These are phyloP conservation scores for Paraescarpia echinospica DNA, from an alignment of 1,140 invertebrate species.

Conservation along the genomic window DNA sequence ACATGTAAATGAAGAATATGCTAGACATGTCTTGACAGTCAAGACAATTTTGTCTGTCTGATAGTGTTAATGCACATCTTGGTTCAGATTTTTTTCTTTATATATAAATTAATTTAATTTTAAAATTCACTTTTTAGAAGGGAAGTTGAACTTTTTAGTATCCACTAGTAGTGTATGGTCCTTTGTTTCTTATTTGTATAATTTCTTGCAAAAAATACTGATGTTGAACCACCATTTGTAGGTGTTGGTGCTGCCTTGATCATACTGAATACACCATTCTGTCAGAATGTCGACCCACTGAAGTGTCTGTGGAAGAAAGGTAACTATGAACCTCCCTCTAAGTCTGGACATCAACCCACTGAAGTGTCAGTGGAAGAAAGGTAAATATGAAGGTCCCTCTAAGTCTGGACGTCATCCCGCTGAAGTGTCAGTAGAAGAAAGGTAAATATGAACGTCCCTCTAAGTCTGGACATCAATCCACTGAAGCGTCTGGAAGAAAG, in stretches of 20 bases:
- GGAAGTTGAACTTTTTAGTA: no score
- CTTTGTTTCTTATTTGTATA: no score
- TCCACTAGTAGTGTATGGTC: no score
- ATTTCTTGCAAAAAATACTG: no score
- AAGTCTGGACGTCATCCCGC: neutral
- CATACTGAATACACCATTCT: neutral
- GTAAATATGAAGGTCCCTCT: neutral
- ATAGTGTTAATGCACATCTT: no score
- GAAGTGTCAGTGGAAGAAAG: neutral
- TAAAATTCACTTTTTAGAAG: no score
- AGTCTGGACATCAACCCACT: neutral
- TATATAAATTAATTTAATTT: no score
- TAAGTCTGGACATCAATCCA: neutral
- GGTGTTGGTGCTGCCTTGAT: neutral
- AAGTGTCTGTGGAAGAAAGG: neutral
- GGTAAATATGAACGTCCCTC: neutral
- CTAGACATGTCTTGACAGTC: no score
- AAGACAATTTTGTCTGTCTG: no score
- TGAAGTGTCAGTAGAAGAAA: neutral
- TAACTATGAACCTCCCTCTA: no score
- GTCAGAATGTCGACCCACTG: neutral
- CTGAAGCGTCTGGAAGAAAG: neutral
- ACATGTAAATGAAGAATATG: no score
- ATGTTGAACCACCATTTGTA: neutral
- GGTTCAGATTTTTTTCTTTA: no score